A percentile compares a stretch with the other conserved stretches of the same genome.
Conservation (phyloP, 2,113 vertebrate genomes). For the Mustela nigripes region DNA sequence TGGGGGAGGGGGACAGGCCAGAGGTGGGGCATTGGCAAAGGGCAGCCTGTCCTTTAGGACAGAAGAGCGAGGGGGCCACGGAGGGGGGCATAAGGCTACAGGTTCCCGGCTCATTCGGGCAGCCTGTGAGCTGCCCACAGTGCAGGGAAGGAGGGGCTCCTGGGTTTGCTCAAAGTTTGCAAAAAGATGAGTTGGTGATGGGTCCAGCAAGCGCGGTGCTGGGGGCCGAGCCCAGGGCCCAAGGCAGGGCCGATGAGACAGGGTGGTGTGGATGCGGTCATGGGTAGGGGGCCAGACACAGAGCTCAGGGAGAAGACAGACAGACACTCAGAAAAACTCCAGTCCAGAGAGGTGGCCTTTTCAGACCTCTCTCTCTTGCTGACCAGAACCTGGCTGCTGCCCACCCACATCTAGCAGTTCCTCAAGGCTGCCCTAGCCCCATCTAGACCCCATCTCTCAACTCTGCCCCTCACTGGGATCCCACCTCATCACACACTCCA, state of each 20-base stretch:
- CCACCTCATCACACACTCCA: background rate
- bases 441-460: background rate
- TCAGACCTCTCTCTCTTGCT: conserved; percentile 1
- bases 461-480: background rate
- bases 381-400: background rate
- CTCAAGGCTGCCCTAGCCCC: background rate
- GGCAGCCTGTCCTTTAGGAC: conserved; percentile 70
- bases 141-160: background rate
- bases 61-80: background rate
- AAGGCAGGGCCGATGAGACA: conserved; percentile 71
- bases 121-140: conserved; percentile 16
- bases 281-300: conserved; percentile 73
- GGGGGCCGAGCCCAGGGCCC: conserved; percentile 24
- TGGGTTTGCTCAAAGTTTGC: conserved; percentile 85
- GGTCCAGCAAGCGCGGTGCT: conserved; percentile 44
- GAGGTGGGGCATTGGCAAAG: conserved; percentile 79
- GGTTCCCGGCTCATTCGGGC: background rate
- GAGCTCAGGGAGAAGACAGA: conserved; percentile 77
- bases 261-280: conserved; percentile 70
- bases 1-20: conserved; percentile 82
- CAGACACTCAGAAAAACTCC: conserved; percentile 67
- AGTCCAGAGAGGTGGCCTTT: conserved; percentile 1
- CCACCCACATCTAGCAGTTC: background rate
- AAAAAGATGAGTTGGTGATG: conserved; percentile 83
- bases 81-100: background rate